Evolutionary conservation across 1,140 invertebrate species (phyloP), one percentile per base, ranked within the genome.

Genomic region (Phthorimaea operculella): DNA sequence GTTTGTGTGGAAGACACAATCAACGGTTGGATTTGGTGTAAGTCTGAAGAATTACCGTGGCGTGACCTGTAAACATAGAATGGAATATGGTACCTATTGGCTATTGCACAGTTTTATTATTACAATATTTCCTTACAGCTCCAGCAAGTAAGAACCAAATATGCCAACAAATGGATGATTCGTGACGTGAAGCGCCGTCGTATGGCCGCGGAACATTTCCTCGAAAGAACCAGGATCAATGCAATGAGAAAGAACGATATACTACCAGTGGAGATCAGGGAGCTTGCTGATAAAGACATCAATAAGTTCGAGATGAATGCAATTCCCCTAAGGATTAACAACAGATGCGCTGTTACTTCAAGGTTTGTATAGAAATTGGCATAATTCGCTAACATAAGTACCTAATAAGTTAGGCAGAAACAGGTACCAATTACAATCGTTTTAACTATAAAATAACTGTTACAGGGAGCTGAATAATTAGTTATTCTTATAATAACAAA

Each of bases 121-220:
- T n/a, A n/a, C n/a, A n/a, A n/a, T n/a, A n/a, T n/a, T 52, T 64
- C 10, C 21, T 28, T 28, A 28, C 45, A 85, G 82, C 82, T 72
- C 52, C 90, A 92, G 74, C 91, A 92, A 89, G 76, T 91, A 16
- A 87, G 92, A 55, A 89, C 87, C 17, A 90, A 91, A 87, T 94
- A 90, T 87, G 88, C 91, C 1, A 91, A 94, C 79, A 90, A 89
- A 87, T 84, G 87, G 62, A 96, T 96, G 94, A 87, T 91, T 16
- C 87, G 92, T 55, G 96, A 98, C 85, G 90, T 92, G 0, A 94
- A 94, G 73, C 87, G 93, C 51, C 87, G 96, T 54, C 88, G 90
- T 70, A 85, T 90, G 59, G 89, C 91, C 1, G 89, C 89, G 56
- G 88, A 96, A 72, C 86, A 92, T 83, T 92, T 90, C 57, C 83